Evolutionary conservation across 1,140 invertebrate species (phyloP), one percentile per base, ranked within the genome.

Genomic region (Probaryconus sp.): DNA sequence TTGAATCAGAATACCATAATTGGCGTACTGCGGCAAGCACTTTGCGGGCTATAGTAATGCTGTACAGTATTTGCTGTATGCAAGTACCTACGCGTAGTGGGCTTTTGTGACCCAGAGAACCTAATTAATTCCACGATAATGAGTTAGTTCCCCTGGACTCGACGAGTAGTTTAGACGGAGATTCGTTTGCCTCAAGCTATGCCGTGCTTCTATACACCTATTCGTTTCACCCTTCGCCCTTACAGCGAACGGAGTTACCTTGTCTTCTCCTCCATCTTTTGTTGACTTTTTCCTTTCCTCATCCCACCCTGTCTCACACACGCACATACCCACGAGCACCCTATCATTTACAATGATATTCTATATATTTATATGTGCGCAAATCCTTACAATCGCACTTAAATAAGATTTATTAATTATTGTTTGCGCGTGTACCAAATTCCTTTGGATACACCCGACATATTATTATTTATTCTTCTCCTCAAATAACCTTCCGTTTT

Each of bases 51-150:
- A 70, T 70, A 65, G 73, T 68, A 71, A 71, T 71, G 68, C 65
- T 48, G 55, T 61, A 45, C 55, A 63, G 73, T 70, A 71, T 76
- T 76, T 76, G 74, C 68, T 38, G 48, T 64, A 43, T 65, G 68
- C 55, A 76, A 76, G 67, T 76, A 76, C 55, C 67, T 67, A 69
- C 58, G 68, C 61, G 73, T 77, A 78, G 78, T 79, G 78, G 76
- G 80, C 79, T 81, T 84, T 84, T 84, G 81, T 83, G 80, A 81
- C 81, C 81, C 72, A 78, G 77, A 80, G 79, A 82, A 84, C 77
- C 82, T 82, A 84, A 84, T 84, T 84, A 82, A 84, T 84, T 81
- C 78, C 61, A 73, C 77, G 77, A 74, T 84, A 84, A 84, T 84
- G 81, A 83, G 78, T 83, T 78, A 80, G 77, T 80, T 79, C 70